Evolutionary conservation across 2,797 vertebrate species (phyloP).

Genomic region (Chelon auratus): DNA sequence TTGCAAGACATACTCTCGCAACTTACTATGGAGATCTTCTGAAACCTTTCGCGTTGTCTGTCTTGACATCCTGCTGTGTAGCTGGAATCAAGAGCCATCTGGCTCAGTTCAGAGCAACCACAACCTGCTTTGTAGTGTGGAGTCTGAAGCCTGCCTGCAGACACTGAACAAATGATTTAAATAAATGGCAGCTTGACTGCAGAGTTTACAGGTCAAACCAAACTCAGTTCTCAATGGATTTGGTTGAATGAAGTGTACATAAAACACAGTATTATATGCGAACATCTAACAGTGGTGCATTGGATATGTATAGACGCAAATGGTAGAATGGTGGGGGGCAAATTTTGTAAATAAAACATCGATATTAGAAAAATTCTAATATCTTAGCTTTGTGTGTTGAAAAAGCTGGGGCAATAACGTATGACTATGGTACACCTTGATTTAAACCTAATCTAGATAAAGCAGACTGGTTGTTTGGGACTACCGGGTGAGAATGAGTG

Average conservation of each 20-base stretch:
- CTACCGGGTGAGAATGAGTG: conserved; percentile 19
- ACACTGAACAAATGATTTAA: conserved; percentile 7
- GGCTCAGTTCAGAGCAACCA: conserved; percentile 41
- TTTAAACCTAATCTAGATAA: conserved; percentile 52
- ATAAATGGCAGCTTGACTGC: conserved; percentile 19
- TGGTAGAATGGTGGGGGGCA: no score
- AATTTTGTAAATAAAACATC: no score
- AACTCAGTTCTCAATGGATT: not conserved
- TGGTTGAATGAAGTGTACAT: not conserved
- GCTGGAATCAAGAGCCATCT: conserved; percentile 35
- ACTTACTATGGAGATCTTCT: not conserved
- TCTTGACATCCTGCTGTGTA: conserved; percentile 26
- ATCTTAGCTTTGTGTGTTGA: conserved; percentile 18
- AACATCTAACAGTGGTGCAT: not conserved
- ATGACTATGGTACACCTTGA: conserved; percentile 35
- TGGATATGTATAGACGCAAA: not conserved
- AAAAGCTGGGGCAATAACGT: conserved; percentile 31
- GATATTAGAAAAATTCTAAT: not conserved
- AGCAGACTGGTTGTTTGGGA: conserved; percentile 34
- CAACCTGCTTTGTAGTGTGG: conserved; percentile 18
- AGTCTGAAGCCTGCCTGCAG: conserved; percentile 7
- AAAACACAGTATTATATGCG: conserved; percentile 8
- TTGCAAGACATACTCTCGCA: conserved; percentile 12
- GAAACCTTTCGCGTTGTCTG: conserved; percentile 26
- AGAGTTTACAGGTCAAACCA: conserved; percentile 13